These are phyloP conservation scores for Virgularia gustaviana DNA, from an alignment of 92 coral and sea anemone genomes.

Conservation along the genomic window DNA sequence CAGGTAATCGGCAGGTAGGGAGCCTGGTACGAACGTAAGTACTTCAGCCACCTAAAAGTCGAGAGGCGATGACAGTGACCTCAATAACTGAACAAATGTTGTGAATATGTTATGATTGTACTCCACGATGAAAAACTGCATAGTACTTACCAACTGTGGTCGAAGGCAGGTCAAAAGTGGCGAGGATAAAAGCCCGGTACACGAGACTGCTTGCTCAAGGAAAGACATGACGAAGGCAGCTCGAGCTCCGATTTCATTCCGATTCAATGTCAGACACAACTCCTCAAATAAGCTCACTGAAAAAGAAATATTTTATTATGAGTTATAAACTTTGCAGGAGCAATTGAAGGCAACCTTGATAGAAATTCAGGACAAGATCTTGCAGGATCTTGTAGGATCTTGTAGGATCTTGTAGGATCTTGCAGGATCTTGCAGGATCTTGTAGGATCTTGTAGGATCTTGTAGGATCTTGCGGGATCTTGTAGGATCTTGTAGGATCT, in stretches of 20 bases:
- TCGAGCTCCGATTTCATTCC: slow-evolving; percentile 79
- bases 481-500: too few relatives aligned
- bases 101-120: too few relatives aligned
- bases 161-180: slow-evolving; percentile 67
- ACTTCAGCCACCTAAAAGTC: slow-evolving; percentile 30
- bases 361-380: too few relatives aligned
- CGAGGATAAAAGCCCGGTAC: slow-evolving; percentile 51
- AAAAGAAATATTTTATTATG: neutral
- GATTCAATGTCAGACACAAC: slow-evolving; percentile 71
- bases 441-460: too few relatives aligned
- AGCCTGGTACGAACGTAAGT: slow-evolving; percentile 35
- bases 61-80: too few relatives aligned
- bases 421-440: too few relatives aligned
- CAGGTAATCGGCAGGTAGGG: slow-evolving; percentile 27
- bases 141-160: slow-evolving; percentile 80
- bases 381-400: too few relatives aligned
- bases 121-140: too few relatives aligned
- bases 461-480: too few relatives aligned
- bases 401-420: too few relatives aligned
- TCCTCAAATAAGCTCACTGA: slow-evolving; percentile 85
- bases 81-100: too few relatives aligned
- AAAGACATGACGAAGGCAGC: slow-evolving; percentile 76
- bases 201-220: slow-evolving; percentile 87
- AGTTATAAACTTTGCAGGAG: neutral
- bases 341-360: too few relatives aligned